Evolutionary conservation across 1,140 invertebrate genomes (phyloP), one percentile per base, ranked within the genome.

Genomic region (Phortica variegata): DNA sequence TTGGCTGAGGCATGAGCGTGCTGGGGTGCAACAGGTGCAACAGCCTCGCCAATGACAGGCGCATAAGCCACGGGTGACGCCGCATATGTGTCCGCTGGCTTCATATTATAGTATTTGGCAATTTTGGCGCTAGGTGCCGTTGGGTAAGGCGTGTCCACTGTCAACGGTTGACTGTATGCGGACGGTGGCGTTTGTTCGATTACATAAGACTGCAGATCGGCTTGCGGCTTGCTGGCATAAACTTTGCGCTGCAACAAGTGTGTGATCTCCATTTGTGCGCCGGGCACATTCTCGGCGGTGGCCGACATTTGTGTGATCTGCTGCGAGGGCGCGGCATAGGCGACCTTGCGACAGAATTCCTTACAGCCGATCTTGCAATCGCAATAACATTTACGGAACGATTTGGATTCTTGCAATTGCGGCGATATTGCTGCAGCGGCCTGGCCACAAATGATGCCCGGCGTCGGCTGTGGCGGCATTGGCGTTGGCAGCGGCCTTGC

Each of bases 291-390:
- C 7, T 73, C 58, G 0, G 62, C 54, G 2, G 61, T 68, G 10
- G 61, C 46, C 3, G 65, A 56, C 21, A 73, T 59, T 45, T 73
- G 70, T 5, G 61, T 68, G 15, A 73, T 41, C 13, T 72, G 60
- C 33, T 70, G 60, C 23, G 56, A 53, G 23, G 66, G 38, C 20
- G 32, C 44, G 9, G 65, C 52, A 17, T 49, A 33, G 7, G 54
- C 34, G 0, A 70, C 62, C 46, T 73, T 73, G 29, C 70, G 60
- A 23, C 70, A 73, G 52, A 73, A 73, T 41, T 73, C 65, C 58
- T 73, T 73, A 54, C 70, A 73, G 33, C 66, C 65, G 12, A 47
- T 20, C 54, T 73, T 73, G 47, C 70, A 73, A 12, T 73, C 70
- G 29, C 60, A 73, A 40, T 73, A 73, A 47, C 70, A 73, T 31